Base-by-base conservation (phyloP, 2,113 vertebrate species). In the Crotalus tigris region DNA sequence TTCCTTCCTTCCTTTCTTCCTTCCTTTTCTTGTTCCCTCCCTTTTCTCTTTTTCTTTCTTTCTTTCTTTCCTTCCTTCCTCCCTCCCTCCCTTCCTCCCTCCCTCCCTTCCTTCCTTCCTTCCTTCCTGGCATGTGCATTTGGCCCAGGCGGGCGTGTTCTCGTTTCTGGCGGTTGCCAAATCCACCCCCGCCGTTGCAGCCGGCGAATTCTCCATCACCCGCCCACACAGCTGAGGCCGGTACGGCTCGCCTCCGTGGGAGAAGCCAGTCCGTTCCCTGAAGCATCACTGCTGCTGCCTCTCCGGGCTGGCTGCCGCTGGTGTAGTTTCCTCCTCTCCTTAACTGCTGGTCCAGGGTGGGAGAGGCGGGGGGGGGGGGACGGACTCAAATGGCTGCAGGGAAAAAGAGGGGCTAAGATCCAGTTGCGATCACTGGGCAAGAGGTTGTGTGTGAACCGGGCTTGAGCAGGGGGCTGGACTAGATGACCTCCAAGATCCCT, bases 1-100 rank as follows among this genome's bases (percentile, higher is more conserved):
- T 21, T 1, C 19, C 55, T 5, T 57, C 44, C 12, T 5, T 39
- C 39, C 39, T 39, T 5, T 21, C 55, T 39, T 26, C 24, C 59
- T 61, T 26, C 2, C 3, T 9, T 3, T 26, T 3, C 24, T 11
- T 4, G 0, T 0, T 0, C 7, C 0, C 0, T 12, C 3, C 1
- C 24, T 11, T 1, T 61, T 11, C 2, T 39, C 2, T 39, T 5
- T 1, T 21, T 13, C 5, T 57, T 19, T 0, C 2, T 6, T 21
- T 39, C 39, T 2, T 39, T 39, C 39, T 39, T 39, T 39, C 19
- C 55, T 5, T 5, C 19, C 55, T 21, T 44, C 44, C 44, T 12
- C 12, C 9, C 33, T 33, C 33, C 33, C 58, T 59, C 3, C 5
- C 57, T 59, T 7, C 57, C 57, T 44, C 7, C 57, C 21, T 23